Conservation (phyloP, 2,888 invertebrate species). For the Portevinia maculata region DNA sequence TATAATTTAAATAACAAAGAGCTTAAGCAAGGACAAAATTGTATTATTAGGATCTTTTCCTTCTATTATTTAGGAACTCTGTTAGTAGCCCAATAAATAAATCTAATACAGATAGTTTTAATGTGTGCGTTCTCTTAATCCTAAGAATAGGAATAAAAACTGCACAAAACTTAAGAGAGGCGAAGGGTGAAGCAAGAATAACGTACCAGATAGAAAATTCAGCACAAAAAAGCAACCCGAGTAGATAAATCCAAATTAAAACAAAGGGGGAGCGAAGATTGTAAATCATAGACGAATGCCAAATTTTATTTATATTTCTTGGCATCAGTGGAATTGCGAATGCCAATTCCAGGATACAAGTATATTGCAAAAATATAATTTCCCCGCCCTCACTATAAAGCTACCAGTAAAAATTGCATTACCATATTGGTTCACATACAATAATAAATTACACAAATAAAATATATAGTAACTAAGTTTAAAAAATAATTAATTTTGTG, state of each 20-base stretch:
- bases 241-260: neutral
- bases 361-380: too few species aligned
- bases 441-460: too few species aligned
- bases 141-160: neutral
- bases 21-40: conserved; percentile 21
- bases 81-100: conserved; percentile 23
- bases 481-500: too few species aligned
- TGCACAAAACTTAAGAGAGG: conserved; percentile 4
- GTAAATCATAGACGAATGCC: conserved; percentile 16
- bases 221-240: neutral
- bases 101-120: conserved; percentile 8
- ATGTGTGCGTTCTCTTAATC: neutral
- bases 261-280: neutral
- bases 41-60: conserved; percentile 20
- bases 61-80: conserved; percentile 42
- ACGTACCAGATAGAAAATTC: conserved; percentile 1
- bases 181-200: neutral
- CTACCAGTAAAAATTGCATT: too few species aligned
- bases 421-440: too few species aligned
- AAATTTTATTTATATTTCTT: neutral
- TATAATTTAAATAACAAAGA: too few species aligned
- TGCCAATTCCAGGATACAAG: too few species aligned
- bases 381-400: too few species aligned
- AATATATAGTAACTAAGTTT: too few species aligned
- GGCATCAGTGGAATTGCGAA: too few species aligned